Base-by-base conservation (phyloP, 2,113 vertebrate species). In the Leptobrachium ailaonicum region DNA sequence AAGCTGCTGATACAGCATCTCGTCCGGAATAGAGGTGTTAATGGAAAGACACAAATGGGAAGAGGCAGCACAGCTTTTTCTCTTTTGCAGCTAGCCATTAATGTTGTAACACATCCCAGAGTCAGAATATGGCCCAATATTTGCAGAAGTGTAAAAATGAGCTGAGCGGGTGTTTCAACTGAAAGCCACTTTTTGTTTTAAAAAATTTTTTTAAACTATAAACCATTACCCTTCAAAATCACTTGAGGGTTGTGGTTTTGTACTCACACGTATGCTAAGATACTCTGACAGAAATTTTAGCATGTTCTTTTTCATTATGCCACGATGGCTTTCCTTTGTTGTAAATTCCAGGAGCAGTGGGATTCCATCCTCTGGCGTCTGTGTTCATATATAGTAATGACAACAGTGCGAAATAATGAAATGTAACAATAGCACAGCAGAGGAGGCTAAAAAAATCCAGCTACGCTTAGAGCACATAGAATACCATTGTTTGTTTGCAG, bases 401-500 rank as follows among this genome's bases (percentile, higher is more conserved):
- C 60, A 10, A 54, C 54, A 69, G 69, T 53, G 45, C n/a, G 68
- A 69, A 74, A 75, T 62, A 75, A 81, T 75, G 50, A 32, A 66
- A 75, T 50, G 32, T 66, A 75, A 81, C 79, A 81, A 81, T 81
- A 50, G 79, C 67, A 69, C 79, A 75, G 79, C 64, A 63, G 71
- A 75, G 72, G 4, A 74, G 79, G 63, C 64, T 47, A 11, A 64
- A 62, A 75, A 69, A 81, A 71, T 75, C 75, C 79, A 81, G 73
- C 75, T 75, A 81, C 79, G 60, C 54, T 44, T 41, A 12, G 44
- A 75, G 71, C 71, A 69, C 79, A 81, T 42, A 42, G 64, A 74
- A 81, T 12, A 14, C 79, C 69, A 75, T 81, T 81, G 79, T 81
- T 81, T 75, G 79, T 64, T 20, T 41, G 66, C 41, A 81, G 79